Evolutionary conservation across 2,797 vertebrate species (phyloP), one percentile per base, ranked within the genome.

Genomic region (Neosalanx taihuensis): DNA sequence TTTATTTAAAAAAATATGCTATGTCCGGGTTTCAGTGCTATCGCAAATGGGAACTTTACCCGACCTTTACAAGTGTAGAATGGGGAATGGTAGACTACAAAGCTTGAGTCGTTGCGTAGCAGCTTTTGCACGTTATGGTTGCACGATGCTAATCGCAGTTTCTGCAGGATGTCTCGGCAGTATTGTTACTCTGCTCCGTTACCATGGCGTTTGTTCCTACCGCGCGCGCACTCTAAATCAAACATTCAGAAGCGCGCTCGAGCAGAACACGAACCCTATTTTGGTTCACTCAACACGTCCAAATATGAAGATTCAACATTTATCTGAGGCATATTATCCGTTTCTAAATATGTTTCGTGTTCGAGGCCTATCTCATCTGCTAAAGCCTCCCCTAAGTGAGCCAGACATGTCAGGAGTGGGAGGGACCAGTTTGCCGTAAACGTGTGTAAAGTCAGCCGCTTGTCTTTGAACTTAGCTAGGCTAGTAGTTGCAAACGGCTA

Each of bases 401-500:
- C 3, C 57, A 62, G 57, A 20, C 30, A 26, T 35, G 67, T 56
- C 23, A 13, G 9, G 75, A 80, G 86, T 89, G 89, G 89, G 90
- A 85, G 87, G 90, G 85, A 85, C 87, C 88, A 89, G 86, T 84
- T 84, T 88, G 88, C 64, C 76, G 76, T 72, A 83, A 86, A 83
- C 80, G 83, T 81, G 78, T 51, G 59, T 30, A 53, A 51, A 67
- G 26, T 51, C 5, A 17, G 15, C 20, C 33, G n/a, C 64, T 23
- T 30, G 60, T 31, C 30, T 15, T 4, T 31, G 4, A 31, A 62
- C 12, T 62, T 30, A 33, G 15, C 7, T 31, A 15, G 23, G 23
- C 23, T 26, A 26, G 57, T 26, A 26, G 57, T 26, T 59, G 9
- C n/a, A 59, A n/a, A 20, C 17, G 26, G 57, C n/a, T 20, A 59